Base-by-base conservation (phyloP, 2,797 vertebrate species). In the Labroides dimidiatus region DNA sequence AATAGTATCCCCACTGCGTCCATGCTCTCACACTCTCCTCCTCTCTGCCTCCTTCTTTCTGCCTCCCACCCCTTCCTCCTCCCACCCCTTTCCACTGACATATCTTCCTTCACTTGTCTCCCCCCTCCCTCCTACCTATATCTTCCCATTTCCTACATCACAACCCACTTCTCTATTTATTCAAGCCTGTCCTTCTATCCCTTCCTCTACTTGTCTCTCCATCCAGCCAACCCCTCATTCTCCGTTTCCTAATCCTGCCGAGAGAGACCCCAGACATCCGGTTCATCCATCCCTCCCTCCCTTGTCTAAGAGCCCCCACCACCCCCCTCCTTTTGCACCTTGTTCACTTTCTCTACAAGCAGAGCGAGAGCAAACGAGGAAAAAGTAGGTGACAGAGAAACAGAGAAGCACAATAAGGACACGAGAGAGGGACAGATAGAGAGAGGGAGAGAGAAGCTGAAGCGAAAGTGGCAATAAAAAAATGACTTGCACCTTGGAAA, bases 401-500 rank as follows among this genome's bases (percentile, higher is more conserved):
- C 64, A 57, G 47, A 72, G 70, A 72, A 86, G 90, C 39, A 51
- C 67, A 84, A 76, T 78, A 83, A 89, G 71, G 69, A 60, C 55
- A 56, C 3, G 39, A 68, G 60, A 56, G 69, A 63, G 62, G 64
- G 60, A 58, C 66, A 64, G 37, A 11, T 39, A 68, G 60, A 56
- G 69, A 63, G 62, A 66, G 54, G 55, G 66, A 61, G 64, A 66
- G 65, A 72, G 72, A 75, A 77, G 72, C 70, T 17, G 52, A 43
- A 63, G 68, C 24, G 37, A 87, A 90, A 95, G 93, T 92, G 92
- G 93, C 93, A 94, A 91, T 94, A 95, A 92, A 93, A 91, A 93
- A 93, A 94, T 88, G 95, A 95, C 89, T 92, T 92, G 94, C 94
- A 95, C 95, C 95, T 96, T 95, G 94, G 94, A 95, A 93, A 93